These are phyloP conservation scores for Poecilia velifera DNA, from an alignment of 2,797 vertebrate species.

Conservation along the genomic window DNA sequence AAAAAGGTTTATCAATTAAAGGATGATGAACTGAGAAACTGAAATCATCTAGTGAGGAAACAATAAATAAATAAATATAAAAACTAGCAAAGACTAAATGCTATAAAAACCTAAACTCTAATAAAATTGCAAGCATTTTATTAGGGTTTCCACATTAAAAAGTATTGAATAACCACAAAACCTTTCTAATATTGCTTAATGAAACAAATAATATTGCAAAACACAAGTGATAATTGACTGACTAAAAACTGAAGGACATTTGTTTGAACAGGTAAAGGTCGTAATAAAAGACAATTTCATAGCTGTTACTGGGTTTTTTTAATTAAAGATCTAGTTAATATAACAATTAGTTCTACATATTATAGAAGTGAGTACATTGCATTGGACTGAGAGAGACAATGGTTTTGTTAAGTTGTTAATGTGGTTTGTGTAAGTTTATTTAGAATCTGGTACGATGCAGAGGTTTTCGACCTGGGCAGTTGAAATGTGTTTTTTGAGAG, in stretches of 20 bases:
- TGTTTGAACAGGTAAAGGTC: background rate
- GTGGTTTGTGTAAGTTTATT: background rate
- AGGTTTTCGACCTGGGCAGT: background rate
- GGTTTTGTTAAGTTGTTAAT: background rate
- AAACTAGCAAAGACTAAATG: background rate
- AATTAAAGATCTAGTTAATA: background rate
- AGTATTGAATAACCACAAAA: background rate
- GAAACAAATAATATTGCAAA: background rate
- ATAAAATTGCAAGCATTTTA: too few relatives aligned
- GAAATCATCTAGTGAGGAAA: background rate
- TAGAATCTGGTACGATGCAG: background rate
- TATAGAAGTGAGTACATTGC: background rate
- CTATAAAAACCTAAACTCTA: background rate
- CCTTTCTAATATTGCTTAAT: background rate
- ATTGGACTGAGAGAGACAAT: background rate
- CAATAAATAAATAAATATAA: background rate
- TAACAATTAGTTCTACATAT: background rate
- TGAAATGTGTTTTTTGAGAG: background rate
- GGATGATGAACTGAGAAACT: background rate
- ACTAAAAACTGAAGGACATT: background rate
- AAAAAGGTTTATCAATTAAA: background rate
- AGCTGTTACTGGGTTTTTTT: background rate
- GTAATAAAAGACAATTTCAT: background rate
- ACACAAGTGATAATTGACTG: background rate
- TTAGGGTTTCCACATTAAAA: background rate